phyloP scores from a whole-genome alignment of 1,140 invertebrate genomes.

The Hesperophylax magnus region DNA sequence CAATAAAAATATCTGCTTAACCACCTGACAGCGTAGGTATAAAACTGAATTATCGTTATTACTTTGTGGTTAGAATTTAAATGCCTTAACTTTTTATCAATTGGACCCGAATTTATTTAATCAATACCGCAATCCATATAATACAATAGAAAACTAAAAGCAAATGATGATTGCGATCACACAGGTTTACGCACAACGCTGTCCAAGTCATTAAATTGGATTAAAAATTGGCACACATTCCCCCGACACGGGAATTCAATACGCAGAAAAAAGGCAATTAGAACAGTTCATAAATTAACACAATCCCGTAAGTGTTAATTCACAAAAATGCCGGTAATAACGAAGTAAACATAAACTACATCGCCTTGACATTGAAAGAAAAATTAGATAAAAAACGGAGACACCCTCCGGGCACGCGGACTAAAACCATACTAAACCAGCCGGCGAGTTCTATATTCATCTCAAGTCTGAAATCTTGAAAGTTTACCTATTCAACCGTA shows the following conservation, averaged over 20 bases:
- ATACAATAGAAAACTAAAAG: no score
- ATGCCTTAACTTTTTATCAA: no score
- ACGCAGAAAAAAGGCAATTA: not conserved
- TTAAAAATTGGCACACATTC: slow-evolving; percentile 37
- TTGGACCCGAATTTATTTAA: no score
- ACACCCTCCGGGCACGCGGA: not conserved
- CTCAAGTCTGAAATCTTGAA: slow-evolving; percentile 40
- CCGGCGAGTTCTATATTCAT: slow-evolving; percentile 45
- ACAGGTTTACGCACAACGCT: not conserved
- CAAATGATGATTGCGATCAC: not conserved
- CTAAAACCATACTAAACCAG: slow-evolving; percentile 24
- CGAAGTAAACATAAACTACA: slow-evolving; percentile 13
- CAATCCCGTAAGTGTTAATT: slow-evolving; percentile 2
- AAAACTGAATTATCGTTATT: no score
- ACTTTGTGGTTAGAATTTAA: no score
- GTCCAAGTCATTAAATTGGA: not conserved
- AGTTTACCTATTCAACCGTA: slow-evolving; percentile 35
- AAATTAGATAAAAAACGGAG: not conserved
- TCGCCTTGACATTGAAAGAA: slow-evolving; percentile 36
- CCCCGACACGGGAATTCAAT: slow-evolving; percentile 9
- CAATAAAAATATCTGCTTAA: no score
- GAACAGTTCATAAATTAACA: slow-evolving; percentile 5
- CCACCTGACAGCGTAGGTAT: no score
- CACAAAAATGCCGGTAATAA: not conserved
- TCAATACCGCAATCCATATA: no score